Percentiles rank a stretch among this genome's conserved stretches.
Conservation (phyloP, 2,888 invertebrate species). For the Eupithecia dodoneata region DNA sequence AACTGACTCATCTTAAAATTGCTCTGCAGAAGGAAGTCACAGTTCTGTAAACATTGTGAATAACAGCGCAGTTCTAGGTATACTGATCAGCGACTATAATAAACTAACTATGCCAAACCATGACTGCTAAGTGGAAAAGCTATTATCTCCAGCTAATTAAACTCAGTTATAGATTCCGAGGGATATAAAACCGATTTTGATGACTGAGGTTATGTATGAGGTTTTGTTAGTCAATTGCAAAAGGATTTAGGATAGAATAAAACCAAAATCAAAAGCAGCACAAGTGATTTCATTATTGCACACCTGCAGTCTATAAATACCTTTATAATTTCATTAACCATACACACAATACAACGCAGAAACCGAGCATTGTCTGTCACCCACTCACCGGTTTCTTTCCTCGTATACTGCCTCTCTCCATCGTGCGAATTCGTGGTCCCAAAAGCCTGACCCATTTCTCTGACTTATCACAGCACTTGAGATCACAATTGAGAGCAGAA, state of each 20-base stretch:
- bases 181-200: background rate
- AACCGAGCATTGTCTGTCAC: constrained; percentile 23
- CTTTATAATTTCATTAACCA: constrained; percentile 17
- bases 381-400: constrained; percentile 78
- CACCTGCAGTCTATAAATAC: constrained; percentile 7
- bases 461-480: constrained; percentile 61
- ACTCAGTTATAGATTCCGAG: background rate
- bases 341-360: constrained; percentile 1
- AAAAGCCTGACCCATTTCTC: constrained; percentile 79
- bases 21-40: constrained; percentile 12
- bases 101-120: constrained; percentile 1
- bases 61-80: constrained; percentile 2
- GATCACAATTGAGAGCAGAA: constrained; percentile 54
- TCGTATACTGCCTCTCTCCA: constrained; percentile 73
- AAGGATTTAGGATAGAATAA: background rate
- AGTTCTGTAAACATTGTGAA: constrained; percentile 16
- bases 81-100: constrained; percentile 6
- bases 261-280: constrained; percentile 2
- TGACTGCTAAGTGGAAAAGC: constrained; percentile 12
- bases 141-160: constrained; percentile 3
- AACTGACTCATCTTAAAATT: constrained; percentile 26
- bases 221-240: background rate
- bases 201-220: background rate
- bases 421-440: constrained; percentile 78
- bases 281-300: background rate